Evolutionary conservation across 2,113 vertebrate genomes (phyloP).

Genomic region (Aplodontia rufa): DNA sequence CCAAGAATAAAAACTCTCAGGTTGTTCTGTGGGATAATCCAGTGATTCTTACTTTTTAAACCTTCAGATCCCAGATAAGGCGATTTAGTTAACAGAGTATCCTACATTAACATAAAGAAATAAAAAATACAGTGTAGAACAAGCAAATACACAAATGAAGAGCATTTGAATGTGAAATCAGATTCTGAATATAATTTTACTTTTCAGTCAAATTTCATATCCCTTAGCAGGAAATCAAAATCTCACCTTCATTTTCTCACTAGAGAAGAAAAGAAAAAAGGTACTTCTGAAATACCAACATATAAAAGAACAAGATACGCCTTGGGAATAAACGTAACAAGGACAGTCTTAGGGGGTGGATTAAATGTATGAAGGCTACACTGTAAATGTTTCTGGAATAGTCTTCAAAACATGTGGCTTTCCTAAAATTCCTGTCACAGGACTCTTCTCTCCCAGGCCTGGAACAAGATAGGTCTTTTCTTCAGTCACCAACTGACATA

Average conservation of each 20-base stretch:
- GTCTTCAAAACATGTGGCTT: background rate
- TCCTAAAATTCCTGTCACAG: background rate
- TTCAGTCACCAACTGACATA: background rate
- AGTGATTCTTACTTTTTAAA: background rate
- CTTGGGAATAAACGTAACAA: background rate
- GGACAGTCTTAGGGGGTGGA: background rate
- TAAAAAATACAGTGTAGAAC: background rate
- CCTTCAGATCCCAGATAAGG: background rate
- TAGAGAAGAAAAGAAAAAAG: background rate
- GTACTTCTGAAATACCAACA: background rate
- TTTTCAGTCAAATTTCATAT: conserved; percentile 1
- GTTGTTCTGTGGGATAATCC: background rate
- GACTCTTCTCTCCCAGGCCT: background rate
- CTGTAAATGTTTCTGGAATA: background rate
- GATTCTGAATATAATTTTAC: conserved; percentile 33
- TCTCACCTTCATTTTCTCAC: background rate
- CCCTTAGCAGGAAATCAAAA: background rate
- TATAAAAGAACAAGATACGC: background rate
- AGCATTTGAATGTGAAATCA: background rate
- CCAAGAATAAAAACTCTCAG: background rate
- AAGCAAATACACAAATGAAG: background rate
- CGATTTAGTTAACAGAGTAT: background rate
- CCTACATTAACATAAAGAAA: background rate
- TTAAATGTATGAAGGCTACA: background rate
- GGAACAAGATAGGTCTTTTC: background rate